Conservation (phyloP, 2,888 invertebrate species). For the Athetis lepigone region DNA sequence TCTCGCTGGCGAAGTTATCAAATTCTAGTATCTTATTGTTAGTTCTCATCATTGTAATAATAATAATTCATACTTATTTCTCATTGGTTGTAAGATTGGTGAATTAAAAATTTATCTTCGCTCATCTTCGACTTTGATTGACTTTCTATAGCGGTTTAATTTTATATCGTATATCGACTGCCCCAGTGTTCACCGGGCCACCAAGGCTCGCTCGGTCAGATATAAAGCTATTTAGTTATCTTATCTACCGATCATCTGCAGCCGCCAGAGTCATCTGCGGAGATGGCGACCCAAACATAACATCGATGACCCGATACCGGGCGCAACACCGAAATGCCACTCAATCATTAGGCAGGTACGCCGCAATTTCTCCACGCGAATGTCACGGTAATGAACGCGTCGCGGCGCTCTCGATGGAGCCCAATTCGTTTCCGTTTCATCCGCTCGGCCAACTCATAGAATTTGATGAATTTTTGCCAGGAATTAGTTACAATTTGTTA, state of each 20-base stretch:
- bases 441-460: too few relatives aligned
- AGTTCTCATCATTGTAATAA: constrained; percentile 2
- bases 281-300: constrained; percentile 80
- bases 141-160: constrained; percentile 87
- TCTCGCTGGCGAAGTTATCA: neutral
- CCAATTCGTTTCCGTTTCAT: too few relatives aligned
- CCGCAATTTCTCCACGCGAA: constrained; percentile 83
- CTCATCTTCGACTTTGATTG: constrained; percentile 80
- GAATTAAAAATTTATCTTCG: constrained; percentile 70
- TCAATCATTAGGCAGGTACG: constrained; percentile 76
- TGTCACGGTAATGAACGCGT: constrained; percentile 83
- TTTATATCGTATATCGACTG: constrained; percentile 80
- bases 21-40: constrained; percentile 9
- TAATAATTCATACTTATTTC: constrained; percentile 10
- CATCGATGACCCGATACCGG: constrained; percentile 79
- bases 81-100: constrained; percentile 34
- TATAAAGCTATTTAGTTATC: constrained; percentile 84
- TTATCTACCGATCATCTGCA: constrained; percentile 78
- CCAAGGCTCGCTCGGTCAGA: constrained; percentile 70
- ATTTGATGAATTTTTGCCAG: too few relatives aligned
- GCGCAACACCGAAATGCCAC: constrained; percentile 77
- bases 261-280: constrained; percentile 71
- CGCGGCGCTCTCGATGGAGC: constrained; percentile 76
- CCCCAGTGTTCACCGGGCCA: constrained; percentile 68
- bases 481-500: too few relatives aligned